Evolutionary conservation across 2,888 invertebrate genomes (phyloP), one percentile per base, ranked within the genome.

Genomic region (Brachypterus glaber): DNA sequence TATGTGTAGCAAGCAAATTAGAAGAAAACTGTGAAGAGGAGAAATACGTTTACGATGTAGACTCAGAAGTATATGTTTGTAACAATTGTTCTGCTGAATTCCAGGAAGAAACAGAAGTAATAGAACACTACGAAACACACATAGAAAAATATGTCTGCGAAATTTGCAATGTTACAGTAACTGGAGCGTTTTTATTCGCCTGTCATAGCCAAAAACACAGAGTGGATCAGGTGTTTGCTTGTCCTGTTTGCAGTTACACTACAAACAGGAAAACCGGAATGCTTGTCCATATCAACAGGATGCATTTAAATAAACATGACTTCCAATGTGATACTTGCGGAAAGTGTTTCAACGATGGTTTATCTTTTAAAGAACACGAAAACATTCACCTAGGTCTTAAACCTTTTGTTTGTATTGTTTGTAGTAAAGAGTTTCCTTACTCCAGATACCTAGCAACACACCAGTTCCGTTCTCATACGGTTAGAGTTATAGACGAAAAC

Each of bases 241-340:
- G 46, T 17, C 48, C 48, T 3, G 26, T 45, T 3, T 50, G 50
- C 18, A 26, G 21, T 7, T 47, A 41, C 26, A 43, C 36, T 16
- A 40, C 48, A 1, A 32, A 27, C 3, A 43, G 35, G 30, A 36
- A 37, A n/a, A 44, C 41, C 9, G 34, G 39, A 8, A 33, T 49
- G 58, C 72, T 49, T 67, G 69, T 31, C 55, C 73, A 41, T 71
- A 73, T 65, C 68, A 72, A 63, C 66, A 66, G 67, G 17, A 67
- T 67, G 62, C 69, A 69, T 44, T 48, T 53, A 26, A 66, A 68
- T 50, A 62, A 67, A 34, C 66, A 63, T 43, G 63, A 62, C 32
- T 66, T 57, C 40, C 62, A 70, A 4, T 72, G 71, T 38, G 55
- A 63, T 17, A 58, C 58, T 2, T 72, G 72, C 40, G 71, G 71